Base-by-base conservation (phyloP, 2,888 invertebrate genomes). In the Tholera decimalis region DNA sequence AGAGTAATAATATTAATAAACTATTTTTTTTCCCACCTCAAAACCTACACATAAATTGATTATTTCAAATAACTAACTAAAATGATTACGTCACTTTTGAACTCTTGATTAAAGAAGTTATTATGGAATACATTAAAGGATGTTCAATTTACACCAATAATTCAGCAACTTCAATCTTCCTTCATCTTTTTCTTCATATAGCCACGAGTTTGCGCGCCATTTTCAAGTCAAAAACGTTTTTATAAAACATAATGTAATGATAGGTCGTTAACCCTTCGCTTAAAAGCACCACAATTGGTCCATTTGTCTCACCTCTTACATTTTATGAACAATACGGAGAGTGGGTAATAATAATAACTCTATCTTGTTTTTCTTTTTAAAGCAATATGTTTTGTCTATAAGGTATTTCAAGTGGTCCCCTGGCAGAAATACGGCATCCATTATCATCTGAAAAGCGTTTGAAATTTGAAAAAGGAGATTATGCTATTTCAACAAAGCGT, bases 261-360 rank as follows among this genome's bases (percentile, higher is more conserved):
- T 39, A 53, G 37, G 33, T 56, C 62, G 24, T 54, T 55, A 67
- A 67, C 53, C 49, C 49, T 54, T 62, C 58, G 58, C 20, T 64
- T 57, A 43, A 73, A 44, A 64, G 41, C 58, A 24, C 51, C 55
- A 64, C 46, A 56, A 77, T 71, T 58, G 51, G 51, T 11, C 51
- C 55, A 77, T 77, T 64, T 55, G 33, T 64, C 43, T 55, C n/a
- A 28, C 51, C 46, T 64, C 55, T 44, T 56, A 70, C 41, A 77
- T 63, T 73, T 76, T 50, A 63, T 55, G 9, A 54, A 58, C 53
- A 62, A 63, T 35, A 62, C 39, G n/a, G 30, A 13, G 55, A 57
- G 28, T 57, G 39, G 63, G 49, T 70, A 70, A 63, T 69, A 43
- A 61, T 72, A 68, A 72, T 72, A 46, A 56, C 70, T 69, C 24